Evolutionary conservation across 2,797 vertebrate genomes (phyloP), one percentile per base, ranked within the genome.

Genomic region (Malacoctenus gilli): DNA sequence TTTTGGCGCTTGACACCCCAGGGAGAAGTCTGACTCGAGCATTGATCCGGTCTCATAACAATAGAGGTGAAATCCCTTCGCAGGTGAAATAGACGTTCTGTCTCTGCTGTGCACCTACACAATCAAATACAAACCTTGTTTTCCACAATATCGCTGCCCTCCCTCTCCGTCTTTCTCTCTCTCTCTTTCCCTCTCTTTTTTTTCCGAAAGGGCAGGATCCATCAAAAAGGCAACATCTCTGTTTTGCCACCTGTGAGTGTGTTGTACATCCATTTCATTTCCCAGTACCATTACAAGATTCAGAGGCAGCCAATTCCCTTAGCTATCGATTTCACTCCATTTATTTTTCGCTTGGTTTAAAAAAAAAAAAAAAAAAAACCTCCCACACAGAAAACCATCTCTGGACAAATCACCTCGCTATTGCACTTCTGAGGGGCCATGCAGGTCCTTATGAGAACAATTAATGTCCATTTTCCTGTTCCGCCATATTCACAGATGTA

Each of bases 301-400:
- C 80, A 72, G 68, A 73, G 80, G 53, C 30, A 48, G 69, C 72
- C 86, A 80, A 87, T 89, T 86, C 77, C 76, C 79, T 80, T 83
- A 59, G 56, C 80, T 85, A 91, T 91, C 52, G 88, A 92, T 92
- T 91, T 85, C 62, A 73, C 79, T 82, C 63, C 75, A 81, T 86
- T 87, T 87, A 84, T 87, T 81, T 83, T 80, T 83, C 48, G 9
- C 66, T 42, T 51, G 32, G 43, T 85, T 86, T 85, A 79, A 75
- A 83, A n/a, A n/a, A n/a, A n/a, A n/a, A n/a, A n/a, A n/a, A n/a
- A n/a, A n/a, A n/a, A n/a, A n/a, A 87, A 89, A 75, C 73, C 71
- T 84, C 80, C 80, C 76, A 74, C 83, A 75, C 72, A 64, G 62
- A 80, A 84, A 82, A 80, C 58, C 53, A 72, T 77, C 54, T 83